These are phyloP conservation scores for Tamias sibiricus DNA, from an alignment of 2,113 vertebrate species.

Conservation along the genomic window DNA sequence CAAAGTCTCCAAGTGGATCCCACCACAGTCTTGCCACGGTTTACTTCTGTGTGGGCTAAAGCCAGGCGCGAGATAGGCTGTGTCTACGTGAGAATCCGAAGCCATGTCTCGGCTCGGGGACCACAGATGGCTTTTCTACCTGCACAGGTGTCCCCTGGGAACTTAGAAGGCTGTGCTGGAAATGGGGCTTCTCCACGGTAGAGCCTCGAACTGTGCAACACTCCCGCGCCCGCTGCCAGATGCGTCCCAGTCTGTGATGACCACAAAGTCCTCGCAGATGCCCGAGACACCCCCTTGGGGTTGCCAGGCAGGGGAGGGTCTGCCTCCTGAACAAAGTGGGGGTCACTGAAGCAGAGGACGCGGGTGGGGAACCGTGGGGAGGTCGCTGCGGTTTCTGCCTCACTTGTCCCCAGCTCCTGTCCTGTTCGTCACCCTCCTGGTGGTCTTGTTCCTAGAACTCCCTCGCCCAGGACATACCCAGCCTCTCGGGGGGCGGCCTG, in stretches of 20 bases:
- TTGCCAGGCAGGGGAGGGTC: not conserved
- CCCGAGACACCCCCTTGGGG: not conserved
- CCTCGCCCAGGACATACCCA: not conserved
- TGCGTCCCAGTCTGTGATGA: not conserved
- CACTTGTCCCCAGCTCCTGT: not conserved
- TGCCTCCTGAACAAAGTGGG: not conserved
- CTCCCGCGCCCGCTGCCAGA: not conserved
- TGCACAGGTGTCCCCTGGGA: accelerated
- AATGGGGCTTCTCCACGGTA: not conserved
- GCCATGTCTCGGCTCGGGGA: not conserved
- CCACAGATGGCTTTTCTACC: not conserved
- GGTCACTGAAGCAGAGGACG: not conserved
- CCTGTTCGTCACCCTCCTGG: not conserved
- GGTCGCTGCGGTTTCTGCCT: not conserved
- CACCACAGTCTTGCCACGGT: not conserved
- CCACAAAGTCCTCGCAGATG: not conserved
- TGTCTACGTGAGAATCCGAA: not conserved
- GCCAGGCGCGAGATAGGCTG: not conserved
- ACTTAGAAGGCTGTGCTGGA: not conserved
- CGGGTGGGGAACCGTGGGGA: accelerated
- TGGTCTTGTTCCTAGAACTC: accelerated
- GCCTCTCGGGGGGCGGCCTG: not conserved
- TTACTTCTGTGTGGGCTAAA: not conserved
- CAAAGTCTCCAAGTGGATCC: not conserved
- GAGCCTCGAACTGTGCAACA: accelerated